Evolutionary conservation across 2,797 vertebrate genomes (phyloP).

Genomic region (Acipenser ruthenus): DNA sequence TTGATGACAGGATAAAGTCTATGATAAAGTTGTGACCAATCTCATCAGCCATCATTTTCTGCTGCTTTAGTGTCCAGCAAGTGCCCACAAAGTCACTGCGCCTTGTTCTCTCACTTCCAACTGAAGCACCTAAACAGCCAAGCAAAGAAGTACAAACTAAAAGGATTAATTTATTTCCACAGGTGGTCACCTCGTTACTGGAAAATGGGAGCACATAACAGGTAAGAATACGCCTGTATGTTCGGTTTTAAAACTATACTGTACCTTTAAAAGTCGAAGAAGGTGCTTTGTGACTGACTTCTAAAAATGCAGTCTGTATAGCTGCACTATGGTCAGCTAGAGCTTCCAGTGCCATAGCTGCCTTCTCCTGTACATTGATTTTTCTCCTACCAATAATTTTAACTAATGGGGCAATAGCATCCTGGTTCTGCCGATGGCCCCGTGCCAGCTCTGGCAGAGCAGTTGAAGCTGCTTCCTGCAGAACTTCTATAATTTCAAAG

Average conservation of each 20-base stretch:
- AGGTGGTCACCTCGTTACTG: no score
- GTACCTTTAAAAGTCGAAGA: slow-evolving; percentile 57
- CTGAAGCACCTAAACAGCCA: slow-evolving; percentile 51
- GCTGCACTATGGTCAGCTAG: slow-evolving; percentile 44
- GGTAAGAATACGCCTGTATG: no score
- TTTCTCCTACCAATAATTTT: slow-evolving; percentile 49
- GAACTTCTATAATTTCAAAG: slow-evolving; percentile 36
- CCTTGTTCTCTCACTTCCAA: slow-evolving; percentile 57
- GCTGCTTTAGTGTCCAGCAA: slow-evolving; percentile 58
- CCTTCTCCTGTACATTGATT: slow-evolving; percentile 49
- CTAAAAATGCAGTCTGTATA: slow-evolving; percentile 52
- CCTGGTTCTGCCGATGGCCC: slow-evolving; percentile 47
- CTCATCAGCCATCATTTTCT: slow-evolving; percentile 57
- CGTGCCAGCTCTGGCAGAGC: slow-evolving; percentile 54
- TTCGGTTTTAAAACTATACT: neutral
- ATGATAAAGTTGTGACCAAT: slow-evolving; percentile 62
- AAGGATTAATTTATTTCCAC: neutral
- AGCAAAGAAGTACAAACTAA: neutral
- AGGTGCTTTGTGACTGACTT: slow-evolving; percentile 46
- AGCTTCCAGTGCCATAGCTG: slow-evolving; percentile 53
- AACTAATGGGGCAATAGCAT: slow-evolving; percentile 44
- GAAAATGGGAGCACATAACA: neutral
- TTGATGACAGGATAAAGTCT: slow-evolving; percentile 59
- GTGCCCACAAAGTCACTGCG: slow-evolving; percentile 54
- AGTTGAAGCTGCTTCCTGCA: slow-evolving; percentile 48